phyloP scores from a whole-genome alignment of 2,888 invertebrate genomes.

The Lasioglossum oenotherae region DNA sequence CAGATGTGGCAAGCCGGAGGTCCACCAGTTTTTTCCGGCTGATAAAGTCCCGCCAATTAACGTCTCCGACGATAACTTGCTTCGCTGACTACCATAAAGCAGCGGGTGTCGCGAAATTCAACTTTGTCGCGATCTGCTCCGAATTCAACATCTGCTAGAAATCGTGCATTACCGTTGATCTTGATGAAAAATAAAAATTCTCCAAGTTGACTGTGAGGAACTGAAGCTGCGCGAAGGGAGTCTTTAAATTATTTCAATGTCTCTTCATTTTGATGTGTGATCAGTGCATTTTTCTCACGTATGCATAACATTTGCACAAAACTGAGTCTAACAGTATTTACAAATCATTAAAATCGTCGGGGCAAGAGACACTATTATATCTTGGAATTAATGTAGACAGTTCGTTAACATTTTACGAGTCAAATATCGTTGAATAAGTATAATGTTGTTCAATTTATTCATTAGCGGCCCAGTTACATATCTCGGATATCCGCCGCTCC shows the following conservation, averaged over 20 bases:
- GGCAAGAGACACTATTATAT: not conserved
- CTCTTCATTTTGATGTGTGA: not conserved
- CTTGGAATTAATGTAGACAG: no score
- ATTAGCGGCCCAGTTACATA: not conserved
- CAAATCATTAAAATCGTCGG: not conserved
- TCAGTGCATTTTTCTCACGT: not conserved
- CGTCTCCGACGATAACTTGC: constrained; percentile 45
- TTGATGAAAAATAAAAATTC: not conserved
- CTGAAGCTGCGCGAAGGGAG: not conserved
- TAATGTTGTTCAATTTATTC: not conserved
- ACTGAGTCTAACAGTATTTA: not conserved
- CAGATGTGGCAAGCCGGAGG: constrained; percentile 34
- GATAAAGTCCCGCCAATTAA: constrained; percentile 66
- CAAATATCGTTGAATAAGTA: not conserved
- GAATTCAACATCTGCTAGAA: not conserved
- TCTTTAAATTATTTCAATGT: no score
- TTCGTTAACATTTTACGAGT: not conserved
- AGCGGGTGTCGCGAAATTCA: constrained; percentile 8
- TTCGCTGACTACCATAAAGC: constrained; percentile 36
- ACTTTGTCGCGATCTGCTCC: no score
- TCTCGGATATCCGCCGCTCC: not conserved
- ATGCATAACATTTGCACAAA: no score
- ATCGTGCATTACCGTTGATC: not conserved
- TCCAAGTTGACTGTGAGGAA: not conserved
- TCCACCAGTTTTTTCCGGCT: constrained; percentile 52